Evolutionary conservation across 2,888 invertebrate genomes (phyloP).

Genomic region (Steromphala cineraria): DNA sequence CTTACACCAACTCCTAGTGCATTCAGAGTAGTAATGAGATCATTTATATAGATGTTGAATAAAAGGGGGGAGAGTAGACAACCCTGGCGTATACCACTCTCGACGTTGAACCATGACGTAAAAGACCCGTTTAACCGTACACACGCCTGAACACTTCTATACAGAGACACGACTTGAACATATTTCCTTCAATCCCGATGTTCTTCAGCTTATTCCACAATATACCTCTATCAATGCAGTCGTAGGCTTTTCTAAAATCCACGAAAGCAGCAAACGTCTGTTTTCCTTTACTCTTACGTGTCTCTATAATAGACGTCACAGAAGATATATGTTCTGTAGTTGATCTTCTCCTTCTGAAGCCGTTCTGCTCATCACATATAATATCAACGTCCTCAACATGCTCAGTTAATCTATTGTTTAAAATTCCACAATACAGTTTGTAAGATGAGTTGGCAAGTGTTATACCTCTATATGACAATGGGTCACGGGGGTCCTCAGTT

Average conservation of each 20-base stretch:
- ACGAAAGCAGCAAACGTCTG: conserved; percentile 23
- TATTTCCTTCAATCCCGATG: not conserved
- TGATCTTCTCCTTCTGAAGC: not conserved
- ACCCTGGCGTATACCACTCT: conserved; percentile 19
- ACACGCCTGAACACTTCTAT: conserved; percentile 7
- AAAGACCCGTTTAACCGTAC: not conserved
- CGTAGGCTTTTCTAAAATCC: conserved; percentile 4
- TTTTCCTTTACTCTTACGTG: not conserved
- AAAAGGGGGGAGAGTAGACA: conserved; percentile 22
- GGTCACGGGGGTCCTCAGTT: not conserved
- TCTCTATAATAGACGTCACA: conserved; percentile 17
- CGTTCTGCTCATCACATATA: not conserved
- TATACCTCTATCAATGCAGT: not conserved
- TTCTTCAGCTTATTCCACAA: not conserved
- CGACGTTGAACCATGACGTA: conserved; percentile 24
- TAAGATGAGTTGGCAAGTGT: too few relatives aligned
- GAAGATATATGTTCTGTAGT: not conserved
- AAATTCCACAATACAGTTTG: too few relatives aligned
- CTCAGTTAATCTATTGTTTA: too few relatives aligned
- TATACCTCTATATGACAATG: too few relatives aligned
- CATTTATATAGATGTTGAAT: conserved; percentile 29
- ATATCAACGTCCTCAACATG: not conserved
- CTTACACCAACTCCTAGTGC: too few relatives aligned
- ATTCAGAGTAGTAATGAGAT: not conserved
- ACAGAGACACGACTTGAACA: conserved; percentile 12